Evolutionary conservation across 2,888 invertebrate genomes (phyloP).

Genomic region (Stenchaetothrips biformis): DNA sequence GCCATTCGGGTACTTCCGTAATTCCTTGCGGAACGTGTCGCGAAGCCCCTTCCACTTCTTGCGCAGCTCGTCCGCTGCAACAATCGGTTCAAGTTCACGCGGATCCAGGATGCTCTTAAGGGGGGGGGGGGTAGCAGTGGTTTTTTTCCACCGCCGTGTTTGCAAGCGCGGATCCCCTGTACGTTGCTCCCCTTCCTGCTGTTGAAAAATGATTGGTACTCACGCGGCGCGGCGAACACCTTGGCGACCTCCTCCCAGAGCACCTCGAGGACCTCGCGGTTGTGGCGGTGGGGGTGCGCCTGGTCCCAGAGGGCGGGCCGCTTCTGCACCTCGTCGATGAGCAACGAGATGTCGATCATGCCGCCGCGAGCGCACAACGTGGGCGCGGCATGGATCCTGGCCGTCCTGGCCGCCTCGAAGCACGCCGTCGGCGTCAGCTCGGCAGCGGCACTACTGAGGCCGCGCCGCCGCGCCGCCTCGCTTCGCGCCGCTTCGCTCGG

Average conservation of each 20-base stretch:
- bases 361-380: background rate
- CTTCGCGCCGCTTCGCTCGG: background rate
- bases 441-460: background rate
- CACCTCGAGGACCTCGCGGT: constrained; percentile 46
- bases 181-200: no score
- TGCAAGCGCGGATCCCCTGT: no score
- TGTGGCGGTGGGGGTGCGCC: constrained; percentile 46
- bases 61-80: constrained; percentile 35
- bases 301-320: constrained; percentile 47
- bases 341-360: constrained; percentile 44
- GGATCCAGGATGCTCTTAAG: background rate
- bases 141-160: no score
- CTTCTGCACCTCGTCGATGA: constrained; percentile 46
- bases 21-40: constrained; percentile 46
- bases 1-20: constrained; percentile 41
- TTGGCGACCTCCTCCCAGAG: constrained; percentile 47
- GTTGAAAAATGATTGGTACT: constrained; percentile 27
- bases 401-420: background rate
- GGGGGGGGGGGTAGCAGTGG: no score
- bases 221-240: constrained; percentile 45
- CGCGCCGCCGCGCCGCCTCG: background rate
- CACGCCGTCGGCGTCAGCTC: background rate
- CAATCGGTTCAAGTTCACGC: constrained; percentile 28
- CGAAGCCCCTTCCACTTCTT: constrained; percentile 46
- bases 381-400: background rate